Evolutionary conservation across 2,888 invertebrate genomes (phyloP), one percentile per base, ranked within the genome.

Genomic region (Hyalella azteca): DNA sequence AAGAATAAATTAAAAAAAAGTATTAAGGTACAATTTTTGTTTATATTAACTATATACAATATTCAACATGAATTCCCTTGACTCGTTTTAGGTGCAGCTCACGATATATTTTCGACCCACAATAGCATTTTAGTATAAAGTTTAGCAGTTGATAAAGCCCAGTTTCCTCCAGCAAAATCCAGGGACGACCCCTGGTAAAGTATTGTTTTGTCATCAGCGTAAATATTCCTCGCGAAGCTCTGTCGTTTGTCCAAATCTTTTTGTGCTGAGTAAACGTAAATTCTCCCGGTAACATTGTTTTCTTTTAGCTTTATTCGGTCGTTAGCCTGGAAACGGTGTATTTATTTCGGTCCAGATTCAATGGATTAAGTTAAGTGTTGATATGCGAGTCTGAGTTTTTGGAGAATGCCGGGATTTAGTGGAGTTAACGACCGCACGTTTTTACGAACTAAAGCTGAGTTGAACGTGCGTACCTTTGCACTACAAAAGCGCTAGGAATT

Each of bases 151-250:
- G 40, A 75, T 75, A 75, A 26, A 45, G 75, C 22, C 75, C 29
- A 66, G 66, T 36, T 66, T 54, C 26, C 66, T 36, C 29, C 7
- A 66, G 66, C 66, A 15, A 29, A 75, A 75, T 39, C 45, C 45
- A 75, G 45, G 45, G 45, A n/a, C 45, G 75, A 36, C 39, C 29
- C 59, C 75, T 45, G 45, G 75, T 75, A 75, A 75, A 75, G 75
- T 75, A 75, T 75, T 75, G 75, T 75, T 75, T 75, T 75, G 75
- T 75, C 75, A 75, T 75, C 75, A 75, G 75, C 75, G 45, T 75
- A 75, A 75, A 75, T 75, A 75, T 32, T 75, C 75, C 36, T 26
- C 45, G 45, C 75, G 45, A 45, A 45, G 41, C 75, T 36, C 45
- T 39, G 75, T 45, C 75, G 75, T 75, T 75, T 75, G 75, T 75